Conservation (phyloP, 2,113 vertebrate genomes). For the Azemiops feae region DNA sequence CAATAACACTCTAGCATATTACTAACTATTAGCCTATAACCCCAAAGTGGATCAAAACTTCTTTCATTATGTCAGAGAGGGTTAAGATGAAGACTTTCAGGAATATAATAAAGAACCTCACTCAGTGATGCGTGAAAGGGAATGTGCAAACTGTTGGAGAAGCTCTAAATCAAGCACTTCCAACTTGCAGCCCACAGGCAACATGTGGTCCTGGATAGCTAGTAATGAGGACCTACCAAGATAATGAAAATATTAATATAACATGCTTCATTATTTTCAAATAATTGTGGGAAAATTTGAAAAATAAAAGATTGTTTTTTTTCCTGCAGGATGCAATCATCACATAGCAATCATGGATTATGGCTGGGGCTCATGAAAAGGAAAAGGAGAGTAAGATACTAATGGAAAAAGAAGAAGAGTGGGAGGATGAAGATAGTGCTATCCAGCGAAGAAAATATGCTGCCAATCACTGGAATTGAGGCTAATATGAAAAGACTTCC, state of each 20-base stretch:
- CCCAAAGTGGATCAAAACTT: not conserved
- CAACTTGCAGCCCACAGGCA: not conserved
- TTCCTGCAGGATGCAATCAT: not conserved
- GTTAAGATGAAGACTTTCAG: not conserved
- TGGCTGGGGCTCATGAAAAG: not conserved
- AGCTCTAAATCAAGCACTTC: not conserved
- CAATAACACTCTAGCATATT: not conserved
- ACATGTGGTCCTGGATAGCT: not conserved
- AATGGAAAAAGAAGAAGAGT: not conserved
- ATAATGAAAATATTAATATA: not conserved
- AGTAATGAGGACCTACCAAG: not conserved
- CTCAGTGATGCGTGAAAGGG: not conserved
- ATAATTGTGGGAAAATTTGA: not conserved
- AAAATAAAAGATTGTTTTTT: not conserved
- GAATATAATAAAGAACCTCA: not conserved
- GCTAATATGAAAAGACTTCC: not conserved
- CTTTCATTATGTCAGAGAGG: not conserved
- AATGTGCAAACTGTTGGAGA: not conserved
- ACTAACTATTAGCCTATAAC: not conserved
- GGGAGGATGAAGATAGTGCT: not conserved
- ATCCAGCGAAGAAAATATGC: not conserved
- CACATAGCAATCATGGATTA: not conserved
- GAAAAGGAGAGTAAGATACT: not conserved
- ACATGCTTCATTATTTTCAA: not conserved
- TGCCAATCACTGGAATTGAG: not conserved